phyloP scores from a whole-genome alignment of 2,888 invertebrate species.

The Caradrina clavipalpis region DNA sequence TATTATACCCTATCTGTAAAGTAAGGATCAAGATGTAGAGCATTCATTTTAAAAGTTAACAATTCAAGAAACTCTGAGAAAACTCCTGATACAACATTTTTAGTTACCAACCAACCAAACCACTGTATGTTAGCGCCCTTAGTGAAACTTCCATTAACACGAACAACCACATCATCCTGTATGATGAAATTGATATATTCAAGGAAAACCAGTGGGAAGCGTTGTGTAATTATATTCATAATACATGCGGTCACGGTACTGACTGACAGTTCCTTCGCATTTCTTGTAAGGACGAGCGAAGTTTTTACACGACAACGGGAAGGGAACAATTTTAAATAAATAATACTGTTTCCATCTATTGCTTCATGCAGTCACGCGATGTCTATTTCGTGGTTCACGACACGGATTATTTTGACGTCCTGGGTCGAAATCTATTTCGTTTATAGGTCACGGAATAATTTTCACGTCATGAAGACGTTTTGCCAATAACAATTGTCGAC shows the following conservation, averaged over 20 bases:
- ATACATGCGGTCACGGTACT: conserved; percentile 46
- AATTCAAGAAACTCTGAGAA: background rate
- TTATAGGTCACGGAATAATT: conserved; percentile 35
- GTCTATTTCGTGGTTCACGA: conserved; percentile 6
- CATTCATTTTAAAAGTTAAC: background rate
- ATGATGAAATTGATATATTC: conserved; percentile 58
- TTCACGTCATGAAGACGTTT: background rate
- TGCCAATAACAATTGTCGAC: background rate
- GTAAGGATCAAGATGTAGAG: background rate
- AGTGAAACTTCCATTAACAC: conserved; percentile 60
- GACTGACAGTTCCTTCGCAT: conserved; percentile 51
- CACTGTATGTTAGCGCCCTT: conserved; percentile 25
- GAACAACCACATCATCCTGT: conserved; percentile 56
- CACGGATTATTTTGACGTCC: conserved; percentile 25
- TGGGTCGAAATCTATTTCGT: conserved; percentile 28
- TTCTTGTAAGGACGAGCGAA: conserved; percentile 44
- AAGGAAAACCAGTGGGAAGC: conserved; percentile 58
- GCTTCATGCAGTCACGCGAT: conserved; percentile 29
- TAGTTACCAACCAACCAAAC: background rate
- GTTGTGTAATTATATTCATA: conserved; percentile 53
- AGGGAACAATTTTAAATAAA: conserved; percentile 40
- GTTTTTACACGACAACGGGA: conserved; percentile 46
- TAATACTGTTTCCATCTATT: conserved; percentile 32
- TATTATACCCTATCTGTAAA: background rate
- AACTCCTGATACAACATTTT: too few species aligned